phyloP scores from a whole-genome alignment of 2,888 invertebrate species.

The Pristionchus maxplancki region DNA sequence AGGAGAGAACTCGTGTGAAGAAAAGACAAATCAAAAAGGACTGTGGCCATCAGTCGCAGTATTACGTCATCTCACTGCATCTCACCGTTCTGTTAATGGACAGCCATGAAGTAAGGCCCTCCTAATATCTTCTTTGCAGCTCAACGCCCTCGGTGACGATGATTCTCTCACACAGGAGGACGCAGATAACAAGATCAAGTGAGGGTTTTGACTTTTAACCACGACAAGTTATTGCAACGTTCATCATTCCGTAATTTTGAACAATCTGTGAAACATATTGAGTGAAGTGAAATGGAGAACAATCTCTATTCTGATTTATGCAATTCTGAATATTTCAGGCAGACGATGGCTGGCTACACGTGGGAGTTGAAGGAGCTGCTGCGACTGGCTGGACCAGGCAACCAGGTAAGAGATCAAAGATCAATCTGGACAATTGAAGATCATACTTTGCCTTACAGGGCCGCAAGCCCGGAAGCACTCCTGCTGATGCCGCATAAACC shows the following conservation, averaged over 20 bases:
- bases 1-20: neutral
- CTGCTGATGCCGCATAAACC: constrained; percentile 40
- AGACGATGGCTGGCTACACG: constrained; percentile 47
- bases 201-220: neutral
- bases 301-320: neutral
- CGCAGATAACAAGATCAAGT: constrained; percentile 41
- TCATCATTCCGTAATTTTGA: neutral
- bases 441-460: neutral
- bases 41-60: no score
- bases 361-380: constrained; percentile 50
- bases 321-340: neutral
- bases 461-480: neutral
- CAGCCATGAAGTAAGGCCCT: neutral
- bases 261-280: neutral
- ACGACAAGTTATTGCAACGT: neutral
- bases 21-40: neutral
- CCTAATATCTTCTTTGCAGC: neutral
- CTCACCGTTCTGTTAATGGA: no score
- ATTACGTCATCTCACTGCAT: no score
- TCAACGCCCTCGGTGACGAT: constrained; percentile 47
- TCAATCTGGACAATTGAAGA: neutral
- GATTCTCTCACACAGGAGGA: constrained; percentile 46
- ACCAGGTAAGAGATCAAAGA: constrained; percentile 47
- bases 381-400: constrained; percentile 46
- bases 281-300: neutral